Evolutionary conservation across 2,113 vertebrate species (phyloP).

Genomic region (Rhabdomys dilectus): DNA sequence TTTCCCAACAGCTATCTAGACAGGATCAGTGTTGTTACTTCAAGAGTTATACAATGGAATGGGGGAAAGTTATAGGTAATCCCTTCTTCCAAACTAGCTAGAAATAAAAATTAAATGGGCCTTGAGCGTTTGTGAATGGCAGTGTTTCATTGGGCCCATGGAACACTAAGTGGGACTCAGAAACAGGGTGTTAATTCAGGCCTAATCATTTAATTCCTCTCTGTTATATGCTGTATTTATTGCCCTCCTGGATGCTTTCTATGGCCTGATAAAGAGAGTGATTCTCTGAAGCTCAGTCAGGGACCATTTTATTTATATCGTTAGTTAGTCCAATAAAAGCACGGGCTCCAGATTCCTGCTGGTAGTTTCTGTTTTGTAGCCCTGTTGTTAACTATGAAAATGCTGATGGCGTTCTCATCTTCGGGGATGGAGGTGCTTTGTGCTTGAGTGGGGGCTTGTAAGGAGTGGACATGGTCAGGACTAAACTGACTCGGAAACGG

Average conservation of each 20-base stretch:
- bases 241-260: conserved; percentile 86
- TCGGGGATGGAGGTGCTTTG: background rate
- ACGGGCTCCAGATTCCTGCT: conserved; percentile 79
- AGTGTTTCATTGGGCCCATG: conserved; percentile 73
- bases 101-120: conserved; percentile 81
- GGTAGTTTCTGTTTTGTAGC: conserved; percentile 81
- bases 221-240: conserved; percentile 83
- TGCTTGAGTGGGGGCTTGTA: background rate
- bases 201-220: conserved; percentile 82
- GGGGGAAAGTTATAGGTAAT: conserved; percentile 70
- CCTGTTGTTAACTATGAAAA: conserved; percentile 84
- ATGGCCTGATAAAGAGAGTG: conserved; percentile 86
- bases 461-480: background rate
- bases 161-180: conserved; percentile 79
- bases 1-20: conserved; percentile 62
- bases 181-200: conserved; percentile 82
- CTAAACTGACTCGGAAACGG: background rate
- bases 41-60: conserved; percentile 64
- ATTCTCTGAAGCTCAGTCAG: conserved; percentile 86
- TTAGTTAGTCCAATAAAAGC: conserved; percentile 88
- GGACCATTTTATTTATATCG: conserved; percentile 88
- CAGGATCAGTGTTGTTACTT: conserved; percentile 61
- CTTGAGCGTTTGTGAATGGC: conserved; percentile 73
- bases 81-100: conserved; percentile 71
- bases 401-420: conserved; percentile 69